Evolutionary conservation across 2,888 invertebrate species (phyloP).

Genomic region (Melanchra persicariae): DNA sequence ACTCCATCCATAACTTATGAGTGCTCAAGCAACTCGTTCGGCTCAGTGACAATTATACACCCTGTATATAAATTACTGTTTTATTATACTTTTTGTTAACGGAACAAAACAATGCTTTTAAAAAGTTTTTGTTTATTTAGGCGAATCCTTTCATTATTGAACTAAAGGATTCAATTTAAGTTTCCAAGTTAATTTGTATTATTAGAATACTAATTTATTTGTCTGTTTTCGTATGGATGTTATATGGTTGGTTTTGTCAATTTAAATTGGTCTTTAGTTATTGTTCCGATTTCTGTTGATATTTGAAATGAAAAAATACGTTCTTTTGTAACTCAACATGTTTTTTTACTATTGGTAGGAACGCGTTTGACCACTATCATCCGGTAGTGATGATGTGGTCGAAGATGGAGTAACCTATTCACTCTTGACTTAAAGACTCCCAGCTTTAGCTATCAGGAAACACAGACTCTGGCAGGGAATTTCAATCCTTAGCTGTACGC

Average conservation of each 20-base stretch:
- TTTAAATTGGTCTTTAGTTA: neutral
- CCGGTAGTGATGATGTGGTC: no score
- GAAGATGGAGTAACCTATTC: no score
- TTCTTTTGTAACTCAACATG: no score
- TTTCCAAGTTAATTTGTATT: neutral
- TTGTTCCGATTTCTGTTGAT: neutral
- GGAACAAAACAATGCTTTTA: constrained; percentile 36
- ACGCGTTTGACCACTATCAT: no score
- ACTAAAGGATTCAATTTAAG: neutral
- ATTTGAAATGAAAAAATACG: neutral
- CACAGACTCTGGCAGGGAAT: no score
- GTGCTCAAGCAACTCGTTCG: constrained; percentile 20
- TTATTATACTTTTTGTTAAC: constrained; percentile 12
- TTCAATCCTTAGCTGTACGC: no score
- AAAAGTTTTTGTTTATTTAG: constrained; percentile 35
- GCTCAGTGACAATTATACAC: constrained; percentile 36
- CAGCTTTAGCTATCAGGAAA: no score
- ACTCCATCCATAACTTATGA: constrained; percentile 45
- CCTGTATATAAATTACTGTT: constrained; percentile 10
- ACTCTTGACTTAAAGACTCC: no score
- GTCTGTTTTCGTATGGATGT: neutral
- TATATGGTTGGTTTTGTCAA: neutral
- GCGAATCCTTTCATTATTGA: constrained; percentile 8
- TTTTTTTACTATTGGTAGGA: no score
- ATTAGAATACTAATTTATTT: neutral